Evolutionary conservation across 2,888 invertebrate genomes (phyloP).

Genomic region (Ptychoptera contaminata): DNA sequence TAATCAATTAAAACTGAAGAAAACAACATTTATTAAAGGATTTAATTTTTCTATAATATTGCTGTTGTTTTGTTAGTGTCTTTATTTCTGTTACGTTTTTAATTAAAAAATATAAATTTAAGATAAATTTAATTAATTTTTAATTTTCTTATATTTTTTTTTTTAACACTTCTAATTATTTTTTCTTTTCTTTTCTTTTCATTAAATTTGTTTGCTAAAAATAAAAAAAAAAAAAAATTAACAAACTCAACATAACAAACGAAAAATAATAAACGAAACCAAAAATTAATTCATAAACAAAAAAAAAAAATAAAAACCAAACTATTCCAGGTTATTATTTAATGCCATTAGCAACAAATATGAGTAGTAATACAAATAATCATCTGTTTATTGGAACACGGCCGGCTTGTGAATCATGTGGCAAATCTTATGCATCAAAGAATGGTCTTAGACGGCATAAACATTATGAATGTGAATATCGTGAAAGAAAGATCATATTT

Average conservation of each 20-base stretch:
- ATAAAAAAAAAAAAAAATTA: slow-evolving; percentile 8
- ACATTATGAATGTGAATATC: slow-evolving; percentile 51
- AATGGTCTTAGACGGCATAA: slow-evolving; percentile 45
- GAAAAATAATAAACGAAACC: neutral
- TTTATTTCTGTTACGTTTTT: no score
- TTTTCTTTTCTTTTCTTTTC: no score
- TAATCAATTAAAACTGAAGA: no score
- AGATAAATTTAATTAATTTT: no score
- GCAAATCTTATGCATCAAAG: slow-evolving; percentile 20
- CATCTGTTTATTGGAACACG: slow-evolving; percentile 4
- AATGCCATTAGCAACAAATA: neutral
- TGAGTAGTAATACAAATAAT: neutral
- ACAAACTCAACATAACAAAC: slow-evolving; percentile 11
- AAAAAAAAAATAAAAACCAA: slow-evolving; percentile 6
- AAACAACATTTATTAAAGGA: no score
- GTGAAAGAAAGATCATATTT: slow-evolving; percentile 54
- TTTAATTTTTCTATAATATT: no score
- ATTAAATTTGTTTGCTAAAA: neutral
- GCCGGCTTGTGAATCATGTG: slow-evolving; percentile 16
- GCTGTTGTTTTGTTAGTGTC: no score
- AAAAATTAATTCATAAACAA: slow-evolving; percentile 9
- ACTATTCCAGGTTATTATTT: neutral
- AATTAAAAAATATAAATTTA: no score
- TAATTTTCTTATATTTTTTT: neutral
- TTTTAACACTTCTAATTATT: no score